Evolutionary conservation across 1,140 invertebrate genomes (phyloP).

Genomic region (Sogatella furcifera): DNA sequence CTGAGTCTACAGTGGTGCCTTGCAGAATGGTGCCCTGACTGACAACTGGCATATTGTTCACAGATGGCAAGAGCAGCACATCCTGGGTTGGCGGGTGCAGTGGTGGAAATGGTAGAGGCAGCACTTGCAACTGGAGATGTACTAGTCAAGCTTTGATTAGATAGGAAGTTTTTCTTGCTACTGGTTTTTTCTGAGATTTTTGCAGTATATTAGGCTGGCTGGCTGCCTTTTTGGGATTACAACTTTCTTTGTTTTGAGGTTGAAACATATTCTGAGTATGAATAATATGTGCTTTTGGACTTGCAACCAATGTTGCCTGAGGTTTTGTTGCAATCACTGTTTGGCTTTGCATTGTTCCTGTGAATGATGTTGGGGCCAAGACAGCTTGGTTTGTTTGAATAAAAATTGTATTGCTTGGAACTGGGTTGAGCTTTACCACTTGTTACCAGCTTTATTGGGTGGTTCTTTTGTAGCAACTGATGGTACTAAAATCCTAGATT

Average conservation of each 20-base stretch:
- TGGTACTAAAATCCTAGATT: slow-evolving; percentile 3
- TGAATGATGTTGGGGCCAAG: not conserved
- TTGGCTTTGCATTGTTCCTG: not conserved
- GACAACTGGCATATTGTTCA: not conserved
- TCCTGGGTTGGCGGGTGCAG: not conserved
- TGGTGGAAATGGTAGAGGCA: not conserved
- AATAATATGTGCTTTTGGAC: slow-evolving; percentile 1
- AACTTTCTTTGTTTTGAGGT: not conserved
- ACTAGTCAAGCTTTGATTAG: not conserved
- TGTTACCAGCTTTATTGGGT: slow-evolving; percentile 3
- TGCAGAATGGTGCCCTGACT: not conserved
- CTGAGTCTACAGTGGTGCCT: not conserved
- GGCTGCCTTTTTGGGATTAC: slow-evolving; percentile 5
- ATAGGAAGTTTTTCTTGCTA: not conserved
- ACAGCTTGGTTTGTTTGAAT: slow-evolving; percentile 8
- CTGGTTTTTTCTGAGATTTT: slow-evolving; percentile 13
- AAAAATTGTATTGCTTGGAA: not conserved
- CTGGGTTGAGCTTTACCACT: not conserved
- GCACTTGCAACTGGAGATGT: not conserved
- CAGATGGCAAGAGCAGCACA: not conserved
- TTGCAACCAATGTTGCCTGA: not conserved
- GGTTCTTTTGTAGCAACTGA: slow-evolving; percentile 4
- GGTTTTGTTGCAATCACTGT: not conserved
- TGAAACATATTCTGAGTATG: not conserved
- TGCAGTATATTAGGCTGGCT: slow-evolving; percentile 19